Conservation (phyloP, 2,797 vertebrate species). For the Rhinogobio ventralis region DNA sequence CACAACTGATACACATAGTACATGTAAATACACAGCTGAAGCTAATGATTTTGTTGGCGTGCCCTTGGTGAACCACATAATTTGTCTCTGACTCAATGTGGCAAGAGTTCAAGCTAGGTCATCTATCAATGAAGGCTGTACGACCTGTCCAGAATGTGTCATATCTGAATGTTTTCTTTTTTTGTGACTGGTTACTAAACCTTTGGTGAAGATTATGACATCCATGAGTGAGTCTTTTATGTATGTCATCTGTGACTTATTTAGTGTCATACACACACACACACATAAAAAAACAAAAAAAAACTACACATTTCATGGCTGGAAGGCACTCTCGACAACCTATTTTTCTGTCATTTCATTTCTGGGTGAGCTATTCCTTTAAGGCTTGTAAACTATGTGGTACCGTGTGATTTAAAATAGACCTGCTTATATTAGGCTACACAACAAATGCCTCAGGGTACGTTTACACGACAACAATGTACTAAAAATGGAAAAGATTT, state of each 20-base stretch:
- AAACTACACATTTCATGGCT: neutral
- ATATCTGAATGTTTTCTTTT: neutral
- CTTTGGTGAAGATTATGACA: neutral
- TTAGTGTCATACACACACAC: neutral
- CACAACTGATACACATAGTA: neutral
- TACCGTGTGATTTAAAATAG: neutral
- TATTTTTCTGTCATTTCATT: neutral
- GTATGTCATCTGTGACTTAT: neutral
- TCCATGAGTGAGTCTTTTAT: neutral
- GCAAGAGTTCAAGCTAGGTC: slow-evolving; percentile 1
- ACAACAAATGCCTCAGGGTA: slow-evolving; percentile 9
- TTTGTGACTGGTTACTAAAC: slow-evolving; percentile 6
- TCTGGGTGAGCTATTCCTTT: neutral
- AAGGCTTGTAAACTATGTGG: neutral
- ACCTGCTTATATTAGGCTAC: neutral
- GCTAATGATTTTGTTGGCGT: slow-evolving; percentile 8
- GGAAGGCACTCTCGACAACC: neutral
- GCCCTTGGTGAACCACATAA: slow-evolving; percentile 18
- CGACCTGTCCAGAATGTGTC: neutral
- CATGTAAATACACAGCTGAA: slow-evolving; percentile 12
- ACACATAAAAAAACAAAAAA: neutral
- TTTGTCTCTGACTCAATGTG: slow-evolving; percentile 14
- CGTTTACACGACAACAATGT: neutral
- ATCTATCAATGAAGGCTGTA: neutral
- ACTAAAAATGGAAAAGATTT: neutral